Evolutionary conservation across 2,113 vertebrate genomes (phyloP).

Genomic region (Ciconia maguari): DNA sequence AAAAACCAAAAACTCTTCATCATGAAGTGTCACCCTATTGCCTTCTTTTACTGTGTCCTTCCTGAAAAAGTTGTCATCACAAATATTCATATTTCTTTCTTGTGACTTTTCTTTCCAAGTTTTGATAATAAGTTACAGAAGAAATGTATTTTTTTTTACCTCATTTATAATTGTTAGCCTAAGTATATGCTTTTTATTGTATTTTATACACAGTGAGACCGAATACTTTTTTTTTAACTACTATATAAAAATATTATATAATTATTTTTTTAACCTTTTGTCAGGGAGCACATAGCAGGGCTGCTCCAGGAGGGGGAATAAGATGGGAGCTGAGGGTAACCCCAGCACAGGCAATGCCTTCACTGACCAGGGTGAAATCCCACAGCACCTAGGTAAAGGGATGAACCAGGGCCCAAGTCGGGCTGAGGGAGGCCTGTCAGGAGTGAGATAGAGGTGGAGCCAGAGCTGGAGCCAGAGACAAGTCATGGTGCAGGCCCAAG

Average conservation of each 20-base stretch:
- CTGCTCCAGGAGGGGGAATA: rapidly evolving
- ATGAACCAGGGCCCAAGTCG: background rate
- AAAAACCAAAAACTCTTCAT: background rate
- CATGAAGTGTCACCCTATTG: background rate
- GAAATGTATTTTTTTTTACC: background rate
- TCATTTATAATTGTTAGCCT: background rate
- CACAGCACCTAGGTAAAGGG: background rate
- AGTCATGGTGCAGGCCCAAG: rapidly evolving
- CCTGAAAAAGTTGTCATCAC: background rate
- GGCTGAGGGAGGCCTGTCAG: background rate
- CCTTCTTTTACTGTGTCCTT: background rate
- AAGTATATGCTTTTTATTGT: background rate
- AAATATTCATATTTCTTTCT: background rate
- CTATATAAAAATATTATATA: too few relatives aligned
- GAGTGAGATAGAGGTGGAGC: background rate
- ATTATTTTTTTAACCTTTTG: background rate
- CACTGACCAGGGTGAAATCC: background rate
- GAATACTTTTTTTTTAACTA: background rate
- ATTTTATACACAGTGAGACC: background rate
- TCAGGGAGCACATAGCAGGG: background rate
- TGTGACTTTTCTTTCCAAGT: background rate
- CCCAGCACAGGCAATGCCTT: background rate
- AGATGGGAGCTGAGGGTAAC: background rate
- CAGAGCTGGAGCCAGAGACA: background rate
- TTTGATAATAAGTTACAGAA: background rate